Evolutionary conservation across 2,113 vertebrate species (phyloP), one percentile per base, ranked within the genome.

Genomic region (Chaetops frenatus): DNA sequence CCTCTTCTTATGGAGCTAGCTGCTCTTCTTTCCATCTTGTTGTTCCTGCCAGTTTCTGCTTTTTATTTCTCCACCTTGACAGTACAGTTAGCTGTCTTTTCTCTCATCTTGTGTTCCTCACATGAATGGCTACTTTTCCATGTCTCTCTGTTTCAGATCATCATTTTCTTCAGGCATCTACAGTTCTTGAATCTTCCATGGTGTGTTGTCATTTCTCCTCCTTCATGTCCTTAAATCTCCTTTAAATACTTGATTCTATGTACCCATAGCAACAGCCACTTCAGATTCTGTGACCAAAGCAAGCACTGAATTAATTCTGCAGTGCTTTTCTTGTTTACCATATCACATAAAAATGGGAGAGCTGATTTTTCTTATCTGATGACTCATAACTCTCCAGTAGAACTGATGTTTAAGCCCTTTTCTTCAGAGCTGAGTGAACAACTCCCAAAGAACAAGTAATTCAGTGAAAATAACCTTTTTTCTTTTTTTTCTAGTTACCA

Each of bases 251-350:
- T 81, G 80, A 72, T 88, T 92, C 79, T 48, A 4, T 53, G 85
- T 95, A 81, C 82, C 94, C 94, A 95, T 93, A 83, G 92, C 89
- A 97, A 97, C 95, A 92, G 88, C 73, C 45, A 8, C 86, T 96
- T 96, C 90, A 92, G 74, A 90, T 87, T 73, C 62, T 67, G 50
- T 81, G 90, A 95, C 95, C 84, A 93, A 93, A 94, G 62, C 77
- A 84, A 95, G 83, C 47, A 44, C 60, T 81, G 88, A 86, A 94
- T 89, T 95, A 92, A 86, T 91, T 80, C 50, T 70, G 47, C 81
- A 80, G 76, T 83, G 72, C 71, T 94, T 94, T 92, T 91, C 88
- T 95, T 96, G 86, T 94, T 96, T 95, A 93, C 66, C 74, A 50
- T 64, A 74, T 56, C 90, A 88, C 71, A 92, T 65, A 65, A 53